Evolutionary conservation across 2,888 invertebrate genomes (phyloP).

Genomic region (Lasioglossum calceatum): DNA sequence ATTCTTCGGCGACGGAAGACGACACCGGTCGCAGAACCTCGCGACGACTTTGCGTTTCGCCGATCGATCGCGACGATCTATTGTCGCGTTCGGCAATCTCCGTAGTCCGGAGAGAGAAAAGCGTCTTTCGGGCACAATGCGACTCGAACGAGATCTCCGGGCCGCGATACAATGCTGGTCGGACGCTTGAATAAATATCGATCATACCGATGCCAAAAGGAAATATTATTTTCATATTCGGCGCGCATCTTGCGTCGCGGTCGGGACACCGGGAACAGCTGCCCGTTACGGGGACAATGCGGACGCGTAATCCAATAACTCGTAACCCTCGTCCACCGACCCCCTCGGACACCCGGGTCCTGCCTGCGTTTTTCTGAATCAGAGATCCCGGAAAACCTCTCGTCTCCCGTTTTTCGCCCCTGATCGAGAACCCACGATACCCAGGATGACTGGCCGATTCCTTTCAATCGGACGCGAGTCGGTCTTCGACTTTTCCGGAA

Average conservation of each 20-base stretch:
- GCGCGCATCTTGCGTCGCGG: slow-evolving; percentile 62
- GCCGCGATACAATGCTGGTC: slow-evolving; percentile 41
- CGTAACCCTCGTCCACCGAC: slow-evolving; percentile 49
- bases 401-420: background rate
- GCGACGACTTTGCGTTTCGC: slow-evolving; percentile 10
- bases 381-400: slow-evolving; percentile 2
- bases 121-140: slow-evolving; percentile 59
- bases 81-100: slow-evolving; percentile 34
- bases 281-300: slow-evolving; percentile 71
- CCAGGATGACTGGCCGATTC: slow-evolving; percentile 22
- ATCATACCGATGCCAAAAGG: slow-evolving; percentile 78
- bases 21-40: background rate
- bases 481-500: slow-evolving; percentile 2
- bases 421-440: background rate
- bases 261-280: slow-evolving; percentile 66
- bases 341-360: slow-evolving; percentile 5
- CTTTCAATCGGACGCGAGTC: background rate
- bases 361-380: slow-evolving; percentile 20
- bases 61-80: background rate
- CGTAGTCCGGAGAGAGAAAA: slow-evolving; percentile 9
- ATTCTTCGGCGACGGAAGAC: background rate
- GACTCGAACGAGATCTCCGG: slow-evolving; percentile 45
- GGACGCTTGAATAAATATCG: slow-evolving; percentile 82
- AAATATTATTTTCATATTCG: slow-evolving; percentile 84
- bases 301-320: slow-evolving; percentile 80